These are phyloP conservation scores for Silurus meridionalis DNA, from an alignment of 2,113 vertebrate genomes.

Conservation along the genomic window DNA sequence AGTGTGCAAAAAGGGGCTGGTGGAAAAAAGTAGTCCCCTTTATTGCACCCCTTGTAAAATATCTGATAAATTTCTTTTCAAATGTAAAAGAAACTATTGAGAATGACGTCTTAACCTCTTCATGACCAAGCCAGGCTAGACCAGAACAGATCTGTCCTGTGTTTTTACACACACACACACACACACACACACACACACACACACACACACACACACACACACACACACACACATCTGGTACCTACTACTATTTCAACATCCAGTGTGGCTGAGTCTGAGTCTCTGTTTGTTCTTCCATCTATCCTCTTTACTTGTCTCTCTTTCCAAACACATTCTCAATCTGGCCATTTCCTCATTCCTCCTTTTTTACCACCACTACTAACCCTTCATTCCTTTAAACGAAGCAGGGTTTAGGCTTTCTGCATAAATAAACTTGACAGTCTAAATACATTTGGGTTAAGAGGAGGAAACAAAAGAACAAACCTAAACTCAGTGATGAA, in stretches of 20 bases:
- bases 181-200: slow-evolving; percentile 33
- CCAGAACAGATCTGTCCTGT: slow-evolving; percentile 38
- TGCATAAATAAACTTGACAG: slow-evolving; percentile 37
- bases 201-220: slow-evolving; percentile 21
- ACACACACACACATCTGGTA: slow-evolving; percentile 37
- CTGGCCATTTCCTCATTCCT: slow-evolving; percentile 27
- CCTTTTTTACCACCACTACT: slow-evolving; percentile 13
- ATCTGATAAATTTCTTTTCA: slow-evolving; percentile 83
- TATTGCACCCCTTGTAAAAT: slow-evolving; percentile 79
- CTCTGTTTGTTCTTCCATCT: slow-evolving; percentile 31
- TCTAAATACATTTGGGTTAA: slow-evolving; percentile 35
- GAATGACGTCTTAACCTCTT: slow-evolving; percentile 73
- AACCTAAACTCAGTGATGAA: slow-evolving; percentile 29
- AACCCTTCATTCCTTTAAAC: slow-evolving; percentile 22
- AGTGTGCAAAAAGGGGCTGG: slow-evolving; percentile 73
- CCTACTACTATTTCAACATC: slow-evolving; percentile 46
- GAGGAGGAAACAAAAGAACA: slow-evolving; percentile 42
- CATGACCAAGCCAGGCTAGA: slow-evolving; percentile 37
- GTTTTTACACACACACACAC: slow-evolving; percentile 15
- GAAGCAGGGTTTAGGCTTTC: slow-evolving; percentile 16
- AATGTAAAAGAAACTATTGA: slow-evolving; percentile 78
- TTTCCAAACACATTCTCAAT: slow-evolving; percentile 23
- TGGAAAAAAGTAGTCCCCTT: slow-evolving; percentile 80
- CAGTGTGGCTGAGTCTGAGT: not conserved
- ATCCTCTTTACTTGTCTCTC: slow-evolving; percentile 6